Conservation (phyloP, 2,797 vertebrate genomes). For the Apogon hyalosoma region DNA sequence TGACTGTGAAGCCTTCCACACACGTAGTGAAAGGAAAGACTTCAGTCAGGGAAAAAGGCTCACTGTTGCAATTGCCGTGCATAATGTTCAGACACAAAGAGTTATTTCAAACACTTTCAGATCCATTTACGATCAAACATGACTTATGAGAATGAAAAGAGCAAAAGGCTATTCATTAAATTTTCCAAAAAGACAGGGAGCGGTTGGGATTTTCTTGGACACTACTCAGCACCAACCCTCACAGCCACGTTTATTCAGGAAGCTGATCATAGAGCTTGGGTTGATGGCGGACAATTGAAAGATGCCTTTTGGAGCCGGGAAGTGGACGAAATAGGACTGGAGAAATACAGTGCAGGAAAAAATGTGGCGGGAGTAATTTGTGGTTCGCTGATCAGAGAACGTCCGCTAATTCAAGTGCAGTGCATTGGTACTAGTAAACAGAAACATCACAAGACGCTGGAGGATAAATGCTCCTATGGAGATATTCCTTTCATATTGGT, state of each 20-base stretch:
- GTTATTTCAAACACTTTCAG: slow-evolving; percentile 42
- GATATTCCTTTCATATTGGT: slow-evolving; percentile 62
- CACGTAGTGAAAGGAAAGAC: slow-evolving; percentile 63
- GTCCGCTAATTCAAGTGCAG: slow-evolving; percentile 68
- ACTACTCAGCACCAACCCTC: slow-evolving; percentile 74
- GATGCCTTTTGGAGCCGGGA: slow-evolving; percentile 64
- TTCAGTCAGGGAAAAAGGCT: slow-evolving; percentile 61
- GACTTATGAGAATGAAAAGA: slow-evolving; percentile 58
- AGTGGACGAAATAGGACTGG: slow-evolving; percentile 65
- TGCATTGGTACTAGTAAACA: slow-evolving; percentile 70
- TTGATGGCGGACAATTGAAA: slow-evolving; percentile 77
- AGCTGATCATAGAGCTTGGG: slow-evolving; percentile 81
- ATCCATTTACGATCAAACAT: slow-evolving; percentile 48
- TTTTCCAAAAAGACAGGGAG: slow-evolving; percentile 38
- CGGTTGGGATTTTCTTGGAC: slow-evolving; percentile 56
- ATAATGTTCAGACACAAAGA: slow-evolving; percentile 63
- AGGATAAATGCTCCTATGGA: slow-evolving; percentile 69
- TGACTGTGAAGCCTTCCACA: slow-evolving; percentile 65
- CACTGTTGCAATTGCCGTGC: slow-evolving; percentile 47
- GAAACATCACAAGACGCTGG: slow-evolving; percentile 71
- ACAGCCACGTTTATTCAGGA: slow-evolving; percentile 59
- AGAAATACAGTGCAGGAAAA: slow-evolving; percentile 59
- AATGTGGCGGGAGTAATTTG: slow-evolving; percentile 67
- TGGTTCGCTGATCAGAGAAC: slow-evolving; percentile 57
- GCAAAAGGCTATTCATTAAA: slow-evolving; percentile 38